Conservation (phyloP, 2,113 vertebrate species). For the Heliornis fulica region DNA sequence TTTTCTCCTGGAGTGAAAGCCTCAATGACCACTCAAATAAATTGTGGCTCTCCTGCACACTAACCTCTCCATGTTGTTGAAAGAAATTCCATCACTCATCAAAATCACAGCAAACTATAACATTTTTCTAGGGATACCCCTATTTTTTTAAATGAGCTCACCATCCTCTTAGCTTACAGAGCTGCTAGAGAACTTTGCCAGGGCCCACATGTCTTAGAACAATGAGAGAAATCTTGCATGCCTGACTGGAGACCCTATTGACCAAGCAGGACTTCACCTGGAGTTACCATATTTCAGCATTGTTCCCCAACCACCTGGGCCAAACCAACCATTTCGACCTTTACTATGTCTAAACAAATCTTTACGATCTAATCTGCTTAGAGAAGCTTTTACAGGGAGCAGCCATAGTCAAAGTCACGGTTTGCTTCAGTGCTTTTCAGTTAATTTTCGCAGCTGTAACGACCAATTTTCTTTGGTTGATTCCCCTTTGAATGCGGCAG, state of each 20-base stretch:
- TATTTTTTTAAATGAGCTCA: neutral
- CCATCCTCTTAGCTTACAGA: neutral
- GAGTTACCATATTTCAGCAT: neutral
- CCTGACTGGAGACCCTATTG: constrained; percentile 17
- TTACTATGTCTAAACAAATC: neutral
- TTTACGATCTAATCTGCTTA: neutral
- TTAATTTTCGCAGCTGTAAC: neutral
- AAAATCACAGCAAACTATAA: neutral
- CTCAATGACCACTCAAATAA: neutral
- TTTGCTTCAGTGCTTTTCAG: neutral
- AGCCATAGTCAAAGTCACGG: neutral
- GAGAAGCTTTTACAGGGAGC: neutral
- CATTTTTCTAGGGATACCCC: neutral
- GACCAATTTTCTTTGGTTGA: neutral
- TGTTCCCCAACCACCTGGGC: constrained; percentile 54
- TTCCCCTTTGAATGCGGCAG: neutral
- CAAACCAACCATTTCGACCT: constrained; percentile 55
- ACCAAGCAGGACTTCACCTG: neutral
- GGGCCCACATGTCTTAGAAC: neutral
- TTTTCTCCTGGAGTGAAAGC: neutral
- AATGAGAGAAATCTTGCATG: constrained; percentile 28
- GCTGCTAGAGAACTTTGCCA: neutral
- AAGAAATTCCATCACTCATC: neutral
- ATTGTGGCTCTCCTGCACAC: neutral
- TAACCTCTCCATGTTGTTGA: neutral